Percentiles rank a stretch among this genome's conserved stretches.
Evolutionary conservation across 2,113 vertebrate species (phyloP).

Genomic region (Pogona vitticeps): DNA sequence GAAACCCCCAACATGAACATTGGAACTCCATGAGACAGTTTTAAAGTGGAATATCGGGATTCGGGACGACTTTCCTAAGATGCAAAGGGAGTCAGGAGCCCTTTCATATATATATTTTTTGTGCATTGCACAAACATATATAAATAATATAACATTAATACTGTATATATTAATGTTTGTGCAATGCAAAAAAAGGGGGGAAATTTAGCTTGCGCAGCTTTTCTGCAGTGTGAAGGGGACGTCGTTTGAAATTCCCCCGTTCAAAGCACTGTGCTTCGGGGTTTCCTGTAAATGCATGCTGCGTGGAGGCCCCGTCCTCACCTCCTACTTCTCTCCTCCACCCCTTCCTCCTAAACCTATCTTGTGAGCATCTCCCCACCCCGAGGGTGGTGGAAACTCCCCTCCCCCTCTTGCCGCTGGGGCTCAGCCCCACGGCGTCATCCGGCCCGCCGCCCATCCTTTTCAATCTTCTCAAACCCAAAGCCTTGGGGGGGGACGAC

Average conservation of each 20-base stretch:
- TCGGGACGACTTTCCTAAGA: too few species aligned
- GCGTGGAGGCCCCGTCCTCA: not conserved
- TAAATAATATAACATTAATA: too few species aligned
- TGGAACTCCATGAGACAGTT: too few species aligned
- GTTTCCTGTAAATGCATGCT: not conserved
- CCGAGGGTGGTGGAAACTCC: constrained; percentile 49
- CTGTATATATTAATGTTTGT: too few species aligned
- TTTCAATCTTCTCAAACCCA: not conserved
- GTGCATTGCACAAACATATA: too few species aligned
- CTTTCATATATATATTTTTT: too few species aligned
- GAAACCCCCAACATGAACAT: not conserved
- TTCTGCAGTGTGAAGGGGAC: not conserved
- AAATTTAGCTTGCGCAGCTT: not conserved
- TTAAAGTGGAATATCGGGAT: too few species aligned
- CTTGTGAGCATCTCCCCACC: constrained; percentile 51
- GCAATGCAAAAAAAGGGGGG: too few species aligned
- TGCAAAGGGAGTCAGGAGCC: not conserved
- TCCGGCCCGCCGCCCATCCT: not conserved
- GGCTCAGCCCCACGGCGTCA: not conserved
- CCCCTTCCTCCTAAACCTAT: constrained; percentile 40
- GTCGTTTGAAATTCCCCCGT: not conserved
- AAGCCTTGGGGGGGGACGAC: not conserved
- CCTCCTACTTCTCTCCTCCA: constrained; percentile 1
- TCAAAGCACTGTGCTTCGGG: too few species aligned
- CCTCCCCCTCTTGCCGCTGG: constrained; percentile 8